A percentile compares a stretch with the other conserved stretches of the same genome.
These are phyloP conservation scores for Drosophila borealis DNA, from an alignment of 2,888 invertebrate species.

Conservation along the genomic window DNA sequence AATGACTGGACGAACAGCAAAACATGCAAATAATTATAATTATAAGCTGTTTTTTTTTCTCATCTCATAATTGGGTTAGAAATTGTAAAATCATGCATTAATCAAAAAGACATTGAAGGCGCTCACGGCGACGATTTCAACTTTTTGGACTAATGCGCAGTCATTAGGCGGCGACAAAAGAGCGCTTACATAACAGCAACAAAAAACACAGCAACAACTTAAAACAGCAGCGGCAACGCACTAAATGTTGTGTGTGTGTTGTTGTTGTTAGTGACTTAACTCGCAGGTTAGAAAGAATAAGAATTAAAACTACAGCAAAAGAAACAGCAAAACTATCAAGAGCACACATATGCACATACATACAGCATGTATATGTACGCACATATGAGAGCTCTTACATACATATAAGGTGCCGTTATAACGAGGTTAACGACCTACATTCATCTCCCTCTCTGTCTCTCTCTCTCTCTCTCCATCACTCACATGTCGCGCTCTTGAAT, in stretches of 20 bases:
- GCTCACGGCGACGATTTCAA: slow-evolving; percentile 60
- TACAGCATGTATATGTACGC: slow-evolving; percentile 1
- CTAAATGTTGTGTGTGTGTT: slow-evolving; percentile 33
- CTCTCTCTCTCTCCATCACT: slow-evolving; percentile 17
- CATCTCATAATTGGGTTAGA: slow-evolving; percentile 63
- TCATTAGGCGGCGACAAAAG: slow-evolving; percentile 57
- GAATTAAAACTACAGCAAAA: slow-evolving; percentile 54
- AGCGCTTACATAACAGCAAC: slow-evolving; percentile 65
- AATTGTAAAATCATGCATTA: slow-evolving; percentile 72
- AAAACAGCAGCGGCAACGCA: slow-evolving; percentile 31
- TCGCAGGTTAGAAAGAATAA: slow-evolving; percentile 55
- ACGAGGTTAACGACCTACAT: slow-evolving; percentile 82
- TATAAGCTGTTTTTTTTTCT: slow-evolving; percentile 42
- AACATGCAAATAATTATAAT: slow-evolving; percentile 68
- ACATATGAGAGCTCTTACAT: slow-evolving; percentile 8
- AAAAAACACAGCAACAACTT: slow-evolving; percentile 22
- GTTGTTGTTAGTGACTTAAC: slow-evolving; percentile 39
- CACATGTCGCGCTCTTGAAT: slow-evolving; percentile 25
- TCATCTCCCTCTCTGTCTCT: slow-evolving; percentile 38
- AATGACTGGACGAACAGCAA: slow-evolving; percentile 53
- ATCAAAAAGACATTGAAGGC: slow-evolving; percentile 73
- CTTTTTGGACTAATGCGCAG: slow-evolving; percentile 55
- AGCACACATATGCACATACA: slow-evolving; percentile 40
- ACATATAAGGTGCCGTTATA: slow-evolving; percentile 78
- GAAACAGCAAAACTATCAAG: slow-evolving; percentile 73